Evolutionary conservation across 2,888 invertebrate species (phyloP).

Genomic region (Phasia obesa): DNA sequence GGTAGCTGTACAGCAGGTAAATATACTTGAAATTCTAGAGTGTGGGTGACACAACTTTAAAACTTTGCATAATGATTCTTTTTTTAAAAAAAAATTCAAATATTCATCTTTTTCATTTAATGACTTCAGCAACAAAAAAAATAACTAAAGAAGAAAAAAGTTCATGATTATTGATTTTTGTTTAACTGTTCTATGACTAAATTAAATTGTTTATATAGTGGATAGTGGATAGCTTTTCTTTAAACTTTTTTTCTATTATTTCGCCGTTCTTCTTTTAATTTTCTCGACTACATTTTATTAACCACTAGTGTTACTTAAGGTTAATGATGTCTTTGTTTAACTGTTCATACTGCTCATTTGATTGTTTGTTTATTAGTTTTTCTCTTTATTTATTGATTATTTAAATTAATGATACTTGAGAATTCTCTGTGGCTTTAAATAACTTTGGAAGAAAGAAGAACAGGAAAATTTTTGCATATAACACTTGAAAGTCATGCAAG

Average conservation of each 20-base stretch:
- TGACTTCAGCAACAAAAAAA: background rate
- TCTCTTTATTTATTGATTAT: conserved; percentile 66
- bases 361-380: conserved; percentile 27
- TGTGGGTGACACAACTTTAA: conserved; percentile 61
- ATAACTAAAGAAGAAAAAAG: conserved; percentile 6
- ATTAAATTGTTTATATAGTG: conserved; percentile 59
- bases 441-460: conserved; percentile 20
- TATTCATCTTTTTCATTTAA: conserved; percentile 41
- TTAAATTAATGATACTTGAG: conserved; percentile 68
- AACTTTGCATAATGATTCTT: conserved; percentile 24
- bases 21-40: conserved; percentile 14
- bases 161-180: conserved; percentile 56
- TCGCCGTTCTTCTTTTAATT: conserved; percentile 8
- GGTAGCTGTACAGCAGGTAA: conserved; percentile 1
- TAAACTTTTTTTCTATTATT: background rate
- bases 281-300: background rate
- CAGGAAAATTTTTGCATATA: conserved; percentile 17
- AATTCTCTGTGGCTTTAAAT: conserved; percentile 49
- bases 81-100: conserved; percentile 13
- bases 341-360: conserved; percentile 41
- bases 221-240: conserved; percentile 17
- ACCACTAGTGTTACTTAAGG: conserved; percentile 67
- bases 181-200: conserved; percentile 34
- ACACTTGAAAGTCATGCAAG: background rate
- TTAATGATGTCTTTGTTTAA: conserved; percentile 68